phyloP scores from a whole-genome alignment of 2,113 vertebrate genomes.

The Odocoileus hemionus region DNA sequence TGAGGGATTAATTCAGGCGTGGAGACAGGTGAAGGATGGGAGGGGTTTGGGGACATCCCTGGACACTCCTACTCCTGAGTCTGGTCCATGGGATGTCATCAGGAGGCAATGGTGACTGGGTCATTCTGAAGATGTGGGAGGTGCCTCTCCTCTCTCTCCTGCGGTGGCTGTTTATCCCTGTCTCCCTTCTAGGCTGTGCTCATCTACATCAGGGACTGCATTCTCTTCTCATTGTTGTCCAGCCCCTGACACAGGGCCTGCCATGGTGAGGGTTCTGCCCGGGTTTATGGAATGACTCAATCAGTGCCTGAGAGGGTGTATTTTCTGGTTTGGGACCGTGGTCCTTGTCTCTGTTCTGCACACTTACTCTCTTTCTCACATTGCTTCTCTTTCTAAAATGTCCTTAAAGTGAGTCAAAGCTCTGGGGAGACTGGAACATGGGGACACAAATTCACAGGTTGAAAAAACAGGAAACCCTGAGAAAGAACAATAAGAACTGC shows the following conservation, averaged over 20 bases:
- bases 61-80: background rate
- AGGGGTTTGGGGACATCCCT: background rate
- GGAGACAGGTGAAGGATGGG: background rate
- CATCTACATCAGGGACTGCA: background rate
- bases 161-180: background rate
- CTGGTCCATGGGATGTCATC: background rate
- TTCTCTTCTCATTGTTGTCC: background rate
- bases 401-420: background rate
- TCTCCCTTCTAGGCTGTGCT: background rate
- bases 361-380: background rate
- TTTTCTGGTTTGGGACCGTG: background rate
- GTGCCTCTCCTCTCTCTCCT: background rate
- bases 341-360: background rate
- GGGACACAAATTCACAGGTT: too few species aligned
- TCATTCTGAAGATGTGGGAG: fast-evolving
- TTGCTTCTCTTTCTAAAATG: background rate
- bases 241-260: background rate
- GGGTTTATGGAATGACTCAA: background rate
- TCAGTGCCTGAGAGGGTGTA: background rate
- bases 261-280: background rate
- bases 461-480: background rate
- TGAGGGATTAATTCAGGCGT: background rate
- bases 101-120: background rate
- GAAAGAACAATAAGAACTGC: background rate
- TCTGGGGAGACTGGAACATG: background rate